Evolutionary conservation across 92 coral and sea anemone species (phyloP).

Genomic region (Meandrina meandrites): DNA sequence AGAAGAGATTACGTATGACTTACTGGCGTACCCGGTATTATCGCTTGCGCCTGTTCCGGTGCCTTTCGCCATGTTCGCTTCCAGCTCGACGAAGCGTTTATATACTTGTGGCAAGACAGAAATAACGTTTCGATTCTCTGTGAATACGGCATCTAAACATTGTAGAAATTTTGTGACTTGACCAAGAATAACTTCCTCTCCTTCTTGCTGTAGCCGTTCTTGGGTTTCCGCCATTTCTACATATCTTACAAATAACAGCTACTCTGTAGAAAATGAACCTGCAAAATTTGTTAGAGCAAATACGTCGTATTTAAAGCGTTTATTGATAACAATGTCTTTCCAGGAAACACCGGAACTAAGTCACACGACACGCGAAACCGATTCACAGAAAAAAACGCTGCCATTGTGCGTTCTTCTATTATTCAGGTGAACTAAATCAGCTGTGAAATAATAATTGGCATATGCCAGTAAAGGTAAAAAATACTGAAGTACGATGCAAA

Average conservation of each 20-base stretch:
- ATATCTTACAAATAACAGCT: neutral
- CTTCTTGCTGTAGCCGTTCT: neutral
- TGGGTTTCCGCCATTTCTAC: conserved; percentile 3
- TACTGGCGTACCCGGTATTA: neutral
- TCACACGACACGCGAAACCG: neutral
- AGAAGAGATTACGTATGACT: neutral
- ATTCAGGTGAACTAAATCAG: too few relatives aligned
- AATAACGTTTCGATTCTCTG: neutral
- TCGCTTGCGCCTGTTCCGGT: neutral
- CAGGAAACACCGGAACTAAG: conserved; percentile 5
- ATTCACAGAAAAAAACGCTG: too few relatives aligned
- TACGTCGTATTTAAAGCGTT: neutral
- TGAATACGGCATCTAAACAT: neutral
- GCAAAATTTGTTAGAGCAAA: neutral
- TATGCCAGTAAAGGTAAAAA: too few relatives aligned
- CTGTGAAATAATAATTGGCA: too few relatives aligned
- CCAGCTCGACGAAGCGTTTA: neutral
- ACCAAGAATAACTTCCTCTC: neutral
- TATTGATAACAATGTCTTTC: neutral
- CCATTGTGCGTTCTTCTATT: too few relatives aligned
- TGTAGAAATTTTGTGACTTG: neutral
- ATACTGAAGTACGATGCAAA: too few relatives aligned
- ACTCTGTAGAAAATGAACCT: neutral
- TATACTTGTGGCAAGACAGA: neutral
- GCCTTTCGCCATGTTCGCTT: neutral